Evolutionary conservation across 2,797 vertebrate species (phyloP).

Genomic region (Hyperoplus lanceolatus): DNA sequence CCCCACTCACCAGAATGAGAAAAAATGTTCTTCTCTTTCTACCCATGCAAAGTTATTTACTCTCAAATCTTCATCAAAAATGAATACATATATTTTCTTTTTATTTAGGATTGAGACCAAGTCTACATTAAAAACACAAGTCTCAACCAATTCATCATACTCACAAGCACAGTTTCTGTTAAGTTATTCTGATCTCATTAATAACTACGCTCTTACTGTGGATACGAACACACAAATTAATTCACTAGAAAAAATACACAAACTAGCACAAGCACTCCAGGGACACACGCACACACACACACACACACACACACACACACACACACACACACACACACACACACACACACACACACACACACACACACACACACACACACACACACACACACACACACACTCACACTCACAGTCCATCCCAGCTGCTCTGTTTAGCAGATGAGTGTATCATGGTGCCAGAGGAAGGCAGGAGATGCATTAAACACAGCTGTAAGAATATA

Average conservation of each 20-base stretch:
- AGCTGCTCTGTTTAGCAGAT: conserved; percentile 69
- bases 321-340: conserved; percentile 31
- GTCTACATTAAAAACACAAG: conserved; percentile 14
- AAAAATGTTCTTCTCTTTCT: conserved; percentile 7
- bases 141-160: conserved; percentile 1
- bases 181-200: conserved; percentile 13
- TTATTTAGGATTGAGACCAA: neutral
- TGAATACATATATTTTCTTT: conserved; percentile 2
- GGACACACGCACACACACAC: conserved; percentile 42
- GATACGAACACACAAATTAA: conserved; percentile 28
- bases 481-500: conserved; percentile 67
- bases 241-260: conserved; percentile 44
- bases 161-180: conserved; percentile 6
- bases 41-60: neutral
- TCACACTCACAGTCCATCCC: conserved; percentile 39
- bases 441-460: conserved; percentile 50
- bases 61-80: conserved; percentile 9
- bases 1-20: neutral
- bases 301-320: conserved; percentile 20
- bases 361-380: conserved; percentile 1
- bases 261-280: conserved; percentile 47
- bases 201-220: conserved; percentile 11
- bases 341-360: conserved; percentile 29
- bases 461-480: conserved; percentile 62
- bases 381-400: conserved; percentile 37